A percentile compares a stretch with the other conserved stretches of the same genome.
Conservation (phyloP, 2,888 invertebrate genomes). For the Yponomeuta malinellus region DNA sequence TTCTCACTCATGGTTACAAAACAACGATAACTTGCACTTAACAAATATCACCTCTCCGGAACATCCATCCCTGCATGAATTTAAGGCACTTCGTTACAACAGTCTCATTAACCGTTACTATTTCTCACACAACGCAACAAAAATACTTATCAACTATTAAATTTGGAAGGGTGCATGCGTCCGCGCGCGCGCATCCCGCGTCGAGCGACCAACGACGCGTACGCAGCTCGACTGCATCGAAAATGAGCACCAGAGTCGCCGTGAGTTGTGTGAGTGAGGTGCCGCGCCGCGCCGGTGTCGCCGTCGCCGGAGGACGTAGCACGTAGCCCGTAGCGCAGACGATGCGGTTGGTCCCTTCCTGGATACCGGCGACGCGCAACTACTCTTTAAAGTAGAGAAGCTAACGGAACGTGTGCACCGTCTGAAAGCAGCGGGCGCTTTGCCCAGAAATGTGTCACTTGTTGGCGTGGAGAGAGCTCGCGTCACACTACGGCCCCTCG, state of each 20-base stretch:
- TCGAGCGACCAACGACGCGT: slow-evolving; percentile 65
- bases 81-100: slow-evolving; percentile 47
- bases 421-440: slow-evolving; percentile 70
- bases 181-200: slow-evolving; percentile 46
- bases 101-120: slow-evolving; percentile 43
- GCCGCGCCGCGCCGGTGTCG: no score
- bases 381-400: slow-evolving; percentile 73
- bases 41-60: slow-evolving; percentile 65
- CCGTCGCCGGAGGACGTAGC: neutral
- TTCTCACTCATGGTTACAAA: slow-evolving; percentile 70
- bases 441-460: slow-evolving; percentile 58
- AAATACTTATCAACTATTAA: slow-evolving; percentile 52
- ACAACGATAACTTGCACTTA: slow-evolving; percentile 50
- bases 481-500: slow-evolving; percentile 21
- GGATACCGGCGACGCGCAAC: slow-evolving; percentile 66
- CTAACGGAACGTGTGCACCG: slow-evolving; percentile 71
- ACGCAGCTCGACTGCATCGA: slow-evolving; percentile 72
- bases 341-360: slow-evolving; percentile 70
- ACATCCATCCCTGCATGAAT: slow-evolving; percentile 54
- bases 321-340: slow-evolving; percentile 17
- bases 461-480: slow-evolving; percentile 35
- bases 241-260: slow-evolving; percentile 51
- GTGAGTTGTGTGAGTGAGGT: neutral
- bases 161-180: slow-evolving; percentile 52
- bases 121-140: slow-evolving; percentile 34